Evolutionary conservation across 2,797 vertebrate species (phyloP).

Genomic region (Iguana delicatissima): DNA sequence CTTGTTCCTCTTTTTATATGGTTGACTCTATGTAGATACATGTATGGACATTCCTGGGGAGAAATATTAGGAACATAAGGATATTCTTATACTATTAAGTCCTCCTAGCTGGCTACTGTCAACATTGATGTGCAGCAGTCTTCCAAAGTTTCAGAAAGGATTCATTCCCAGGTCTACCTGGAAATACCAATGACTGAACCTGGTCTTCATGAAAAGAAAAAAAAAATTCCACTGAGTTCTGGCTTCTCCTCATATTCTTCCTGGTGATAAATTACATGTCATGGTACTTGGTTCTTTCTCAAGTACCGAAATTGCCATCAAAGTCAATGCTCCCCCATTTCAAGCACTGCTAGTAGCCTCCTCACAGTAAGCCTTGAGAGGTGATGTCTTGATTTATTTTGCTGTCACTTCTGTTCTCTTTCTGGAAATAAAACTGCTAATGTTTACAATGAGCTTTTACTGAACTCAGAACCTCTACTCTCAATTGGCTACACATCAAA

Average conservation of each 20-base stretch:
- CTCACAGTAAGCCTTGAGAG: constrained; percentile 13
- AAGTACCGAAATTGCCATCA: not conserved
- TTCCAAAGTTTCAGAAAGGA: not conserved
- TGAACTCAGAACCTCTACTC: constrained; percentile 44
- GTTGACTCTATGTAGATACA: not conserved
- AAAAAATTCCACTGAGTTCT: not conserved
- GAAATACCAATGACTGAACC: not conserved
- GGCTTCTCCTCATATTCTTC: not conserved
- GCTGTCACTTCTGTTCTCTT: constrained; percentile 49
- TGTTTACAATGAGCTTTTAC: constrained; percentile 42
- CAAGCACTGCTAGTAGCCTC: not conserved
- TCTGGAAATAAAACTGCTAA: constrained; percentile 39
- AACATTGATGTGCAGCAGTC: not conserved
- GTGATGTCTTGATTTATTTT: constrained; percentile 31
- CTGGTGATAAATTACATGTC: not conserved
- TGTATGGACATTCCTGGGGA: not conserved
- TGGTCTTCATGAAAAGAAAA: not conserved
- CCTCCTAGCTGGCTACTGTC: not conserved
- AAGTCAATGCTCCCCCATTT: not conserved
- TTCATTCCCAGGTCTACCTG: not conserved
- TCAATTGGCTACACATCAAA: constrained; percentile 44
- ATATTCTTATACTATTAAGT: not conserved
- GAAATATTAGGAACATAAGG: not conserved
- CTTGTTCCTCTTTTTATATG: not conserved
- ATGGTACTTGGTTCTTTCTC: not conserved